Percentiles rank a stretch among this genome's conserved stretches.
Evolutionary conservation across 2,113 vertebrate species (phyloP).

Genomic region (Oncorhynchus clarkii): DNA sequence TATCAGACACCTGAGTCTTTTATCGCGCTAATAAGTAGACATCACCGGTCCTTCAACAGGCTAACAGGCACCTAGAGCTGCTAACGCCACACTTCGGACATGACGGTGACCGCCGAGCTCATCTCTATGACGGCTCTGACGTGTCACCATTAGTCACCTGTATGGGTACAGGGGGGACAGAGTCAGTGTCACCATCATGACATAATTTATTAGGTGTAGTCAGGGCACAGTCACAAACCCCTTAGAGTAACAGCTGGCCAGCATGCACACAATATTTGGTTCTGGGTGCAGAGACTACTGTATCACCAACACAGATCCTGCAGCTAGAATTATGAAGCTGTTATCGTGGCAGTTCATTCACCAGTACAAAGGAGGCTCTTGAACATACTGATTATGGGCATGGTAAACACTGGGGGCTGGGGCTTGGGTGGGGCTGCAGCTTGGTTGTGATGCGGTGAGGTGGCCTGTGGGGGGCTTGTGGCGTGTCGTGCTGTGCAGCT

Average conservation of each 20-base stretch:
- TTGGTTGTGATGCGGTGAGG: conserved; percentile 45
- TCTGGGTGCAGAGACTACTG: background rate
- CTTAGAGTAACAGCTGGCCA: background rate
- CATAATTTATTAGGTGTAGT: too few relatives aligned
- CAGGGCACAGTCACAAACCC: background rate
- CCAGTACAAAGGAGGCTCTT: background rate
- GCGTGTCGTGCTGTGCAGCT: conserved; percentile 24
- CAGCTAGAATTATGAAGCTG: background rate
- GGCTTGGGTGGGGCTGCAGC: background rate
- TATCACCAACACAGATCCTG: too few relatives aligned
- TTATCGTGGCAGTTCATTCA: background rate
- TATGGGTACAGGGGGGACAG: background rate
- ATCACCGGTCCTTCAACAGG: background rate
- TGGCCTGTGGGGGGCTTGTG: background rate
- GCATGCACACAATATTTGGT: too few relatives aligned
- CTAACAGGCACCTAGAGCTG: background rate
- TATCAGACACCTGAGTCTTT: background rate
- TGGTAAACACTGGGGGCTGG: background rate
- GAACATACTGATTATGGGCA: background rate
- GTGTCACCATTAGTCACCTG: background rate
- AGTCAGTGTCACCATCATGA: too few relatives aligned
- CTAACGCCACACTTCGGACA: background rate
- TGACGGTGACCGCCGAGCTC: background rate
- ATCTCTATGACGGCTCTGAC: background rate
- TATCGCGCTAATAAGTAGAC: conserved; percentile 1